Conservation (phyloP, 2,113 vertebrate species). For the Toxostoma redivivum region DNA sequence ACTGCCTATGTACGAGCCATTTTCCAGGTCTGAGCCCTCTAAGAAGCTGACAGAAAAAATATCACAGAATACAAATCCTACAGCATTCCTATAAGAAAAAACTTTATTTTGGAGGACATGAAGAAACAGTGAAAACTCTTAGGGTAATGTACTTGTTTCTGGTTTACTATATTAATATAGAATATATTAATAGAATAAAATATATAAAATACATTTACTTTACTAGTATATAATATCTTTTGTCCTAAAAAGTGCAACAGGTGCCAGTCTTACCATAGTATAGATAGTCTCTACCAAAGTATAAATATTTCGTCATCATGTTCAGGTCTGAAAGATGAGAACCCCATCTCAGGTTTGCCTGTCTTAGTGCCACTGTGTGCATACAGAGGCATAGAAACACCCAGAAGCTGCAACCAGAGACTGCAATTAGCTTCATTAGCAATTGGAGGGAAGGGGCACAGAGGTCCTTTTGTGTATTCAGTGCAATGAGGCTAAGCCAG, state of each 20-base stretch:
- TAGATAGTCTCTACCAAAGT: not conserved
- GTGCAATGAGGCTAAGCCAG: not conserved
- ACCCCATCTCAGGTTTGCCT: not conserved
- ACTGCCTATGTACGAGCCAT: not conserved
- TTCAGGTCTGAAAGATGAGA: not conserved
- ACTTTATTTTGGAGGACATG: not conserved
- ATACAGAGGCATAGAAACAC: not conserved
- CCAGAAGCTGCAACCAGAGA: not conserved
- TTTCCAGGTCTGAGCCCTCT: not conserved
- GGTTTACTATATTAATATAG: not conserved
- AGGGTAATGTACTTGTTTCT: not conserved
- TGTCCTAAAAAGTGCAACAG: not conserved
- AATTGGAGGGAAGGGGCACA: not conserved
- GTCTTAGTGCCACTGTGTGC: not conserved
- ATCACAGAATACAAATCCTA: not conserved
- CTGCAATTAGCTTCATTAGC: not conserved
- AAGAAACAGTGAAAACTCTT: not conserved
- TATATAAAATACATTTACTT: not conserved
- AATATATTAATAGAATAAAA: not conserved
- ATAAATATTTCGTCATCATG: not conserved
- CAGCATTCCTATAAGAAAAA: not conserved
- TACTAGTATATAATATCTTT: not conserved
- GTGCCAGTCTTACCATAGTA: not conserved
- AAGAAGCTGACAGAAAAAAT: not conserved
- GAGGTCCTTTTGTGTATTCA: conserved; percentile 4